Conservation (phyloP, 2,113 vertebrate species). For the Hippocampus comes region DNA sequence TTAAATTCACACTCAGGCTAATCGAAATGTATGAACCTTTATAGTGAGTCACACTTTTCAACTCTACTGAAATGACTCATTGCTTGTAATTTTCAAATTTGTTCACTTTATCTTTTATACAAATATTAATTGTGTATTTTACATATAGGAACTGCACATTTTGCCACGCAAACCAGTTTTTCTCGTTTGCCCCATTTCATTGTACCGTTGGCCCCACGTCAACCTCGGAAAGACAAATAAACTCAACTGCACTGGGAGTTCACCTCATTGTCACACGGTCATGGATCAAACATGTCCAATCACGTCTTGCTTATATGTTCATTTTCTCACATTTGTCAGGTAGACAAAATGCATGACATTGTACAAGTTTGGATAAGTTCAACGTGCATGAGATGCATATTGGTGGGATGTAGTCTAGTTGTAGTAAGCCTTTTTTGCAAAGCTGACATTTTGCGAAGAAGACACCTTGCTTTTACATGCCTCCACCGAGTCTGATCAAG, state of each 20-base stretch:
- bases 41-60: not conserved
- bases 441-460: conserved; percentile 39
- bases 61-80: not conserved
- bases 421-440: conserved; percentile 11
- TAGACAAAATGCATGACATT: not conserved
- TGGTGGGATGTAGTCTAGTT: not conserved
- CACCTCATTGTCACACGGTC: not conserved
- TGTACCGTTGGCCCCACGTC: not conserved
- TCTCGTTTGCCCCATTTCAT: not conserved
- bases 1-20: not conserved
- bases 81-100: not conserved
- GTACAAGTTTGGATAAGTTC: not conserved
- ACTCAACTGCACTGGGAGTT: not conserved
- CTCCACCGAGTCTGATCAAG: conserved; percentile 64
- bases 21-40: not conserved
- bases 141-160: not conserved
- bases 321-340: not conserved
- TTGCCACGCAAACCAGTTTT: conserved; percentile 5
- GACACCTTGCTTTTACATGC: conserved; percentile 26
- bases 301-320: not conserved
- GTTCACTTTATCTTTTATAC: not conserved
- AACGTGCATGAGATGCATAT: not conserved
- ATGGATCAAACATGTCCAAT: not conserved
- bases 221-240: conserved; percentile 5
- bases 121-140: not conserved